Evolutionary conservation across 2,888 invertebrate species (phyloP).

Genomic region (Athripsodes cinereus): DNA sequence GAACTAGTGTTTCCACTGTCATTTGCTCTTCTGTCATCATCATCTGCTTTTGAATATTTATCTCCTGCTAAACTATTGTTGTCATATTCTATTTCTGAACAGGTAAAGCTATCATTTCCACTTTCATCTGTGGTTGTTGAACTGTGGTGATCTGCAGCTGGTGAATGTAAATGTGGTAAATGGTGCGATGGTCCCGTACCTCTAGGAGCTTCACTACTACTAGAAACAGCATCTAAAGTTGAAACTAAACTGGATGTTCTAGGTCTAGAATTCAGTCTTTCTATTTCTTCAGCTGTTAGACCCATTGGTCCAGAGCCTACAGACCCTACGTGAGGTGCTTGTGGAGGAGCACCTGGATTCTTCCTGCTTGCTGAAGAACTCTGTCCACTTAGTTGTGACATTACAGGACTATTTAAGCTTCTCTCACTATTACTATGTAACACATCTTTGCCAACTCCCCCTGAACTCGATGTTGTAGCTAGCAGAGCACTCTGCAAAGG

Average conservation of each 20-base stretch:
- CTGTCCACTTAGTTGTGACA: constrained; percentile 85
- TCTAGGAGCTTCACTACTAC: constrained; percentile 75
- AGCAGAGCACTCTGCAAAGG: constrained; percentile 83
- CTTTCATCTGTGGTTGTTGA: constrained; percentile 88
- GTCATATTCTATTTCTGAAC: constrained; percentile 96
- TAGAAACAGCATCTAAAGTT: constrained; percentile 90
- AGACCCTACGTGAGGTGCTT: constrained; percentile 61
- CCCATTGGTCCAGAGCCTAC: constrained; percentile 70
- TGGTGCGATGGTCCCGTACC: constrained; percentile 62
- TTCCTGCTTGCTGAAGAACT: constrained; percentile 76
- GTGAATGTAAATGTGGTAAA: constrained; percentile 65
- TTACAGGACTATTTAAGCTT: constrained; percentile 86
- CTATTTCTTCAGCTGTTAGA: constrained; percentile 88
- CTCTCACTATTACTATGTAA: constrained; percentile 87
- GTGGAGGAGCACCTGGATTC: constrained; percentile 60
- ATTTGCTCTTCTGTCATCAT: constrained; percentile 54
- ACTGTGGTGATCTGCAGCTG: constrained; percentile 67
- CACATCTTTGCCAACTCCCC: constrained; percentile 82
- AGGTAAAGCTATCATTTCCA: constrained; percentile 94
- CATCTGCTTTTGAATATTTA: constrained; percentile 61
- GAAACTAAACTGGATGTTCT: constrained; percentile 87
- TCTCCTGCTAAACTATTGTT: constrained; percentile 80
- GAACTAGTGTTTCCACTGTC: constrained; percentile 46
- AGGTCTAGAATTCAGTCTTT: constrained; percentile 80
- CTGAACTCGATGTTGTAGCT: constrained; percentile 84